Evolutionary conservation across 2,888 invertebrate species (phyloP), one percentile per base, ranked within the genome.

Genomic region (Eugnorisma glareosa): DNA sequence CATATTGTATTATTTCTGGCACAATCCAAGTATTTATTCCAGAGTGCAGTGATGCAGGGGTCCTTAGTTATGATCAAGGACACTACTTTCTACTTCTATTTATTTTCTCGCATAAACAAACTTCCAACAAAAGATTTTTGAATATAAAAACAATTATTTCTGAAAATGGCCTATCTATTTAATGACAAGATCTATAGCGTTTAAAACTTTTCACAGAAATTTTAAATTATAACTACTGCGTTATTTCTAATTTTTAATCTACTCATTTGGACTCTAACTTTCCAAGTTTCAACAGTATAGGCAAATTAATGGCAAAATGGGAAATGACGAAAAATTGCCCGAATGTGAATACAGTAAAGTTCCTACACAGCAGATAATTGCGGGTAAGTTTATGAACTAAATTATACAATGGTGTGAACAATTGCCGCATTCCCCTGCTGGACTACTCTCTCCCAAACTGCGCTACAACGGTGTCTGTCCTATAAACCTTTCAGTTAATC

Each of bases 281-380:
- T 43, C 13, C 48, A 40, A 66, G 70, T 66, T 64, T 54, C 37
- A 67, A 70, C 21, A 45, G n/a, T 48, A 40, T 3, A 37, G 4
- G n/a, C 15, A 13, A 45, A 40, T 40, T 43, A 10, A 31, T 76
- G 43, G 5, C 28, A 69, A 51, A 63, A 85, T 85, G 85, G 69
- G 43, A 10, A 75, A 71, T 35, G 75, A 67, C 1, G 76, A 75
- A 73, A 74, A 73, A 61, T 1, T 67, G 13, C 8, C 61, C 1
- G 75, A 84, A 45, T 77, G 69, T 69, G 73, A 79, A 51, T 86
- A 86, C 43, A 75, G 67, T n/a, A 79, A 87, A 75, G 85, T 86
- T 66, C 77, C 86, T 18, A 71, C 74, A 24, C 67, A 81, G 64
- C 82, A 67, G 13, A 37, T 66, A 5, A 24, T 67, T 15, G 59